Base-by-base conservation (phyloP, 30 jellyfish, hydroid and myxozoan genomes). In the Hydractinia echinata region DNA sequence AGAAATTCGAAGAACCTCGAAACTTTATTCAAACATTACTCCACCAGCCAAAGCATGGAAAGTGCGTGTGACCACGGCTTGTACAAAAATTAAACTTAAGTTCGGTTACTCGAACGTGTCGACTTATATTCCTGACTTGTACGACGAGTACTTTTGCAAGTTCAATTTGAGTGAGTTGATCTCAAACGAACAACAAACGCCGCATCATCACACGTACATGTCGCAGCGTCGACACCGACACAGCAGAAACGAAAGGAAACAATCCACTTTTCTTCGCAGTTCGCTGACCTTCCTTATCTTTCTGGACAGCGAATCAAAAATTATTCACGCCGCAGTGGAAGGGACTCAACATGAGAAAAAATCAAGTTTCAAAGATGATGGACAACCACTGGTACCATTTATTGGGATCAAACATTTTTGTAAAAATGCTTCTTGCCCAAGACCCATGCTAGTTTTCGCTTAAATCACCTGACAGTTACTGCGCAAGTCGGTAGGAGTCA, bases 21-120 rank as follows among this genome's bases (percentile, higher is more conserved):
- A 77, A 71, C 51, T 71, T 7, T 71, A 71, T 15, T 71, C 85
- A 5, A 77, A 51, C 4, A 76, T 54, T 19, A 8, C 10, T 48
- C 30, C 85, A 16, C 53, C 76, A 54, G 73, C 85, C 8, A 52
- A 56, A 9, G 85, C 85, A 30, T 77, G 85, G 85, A 77, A 77
- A 77, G 85, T 77, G 5, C 30, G 85, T 16, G 85, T 77, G 14
- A 77, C 53, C 8, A 44, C 76, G 0, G 85, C 85, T 2, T 77
- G 85, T n/a, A 11, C 76, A 5, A 77, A 77, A 77, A 55, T 77
- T 54, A 77, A 77, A 77, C 66, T 77, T 5, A 77, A 77, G 30
- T 77, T 77, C 21, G 85, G 85, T 48, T 77, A 77, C 55, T 56
- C 61, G 15, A 52, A 54, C 55, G 39, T 14, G 66, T 10, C 76